These are phyloP conservation scores for Heterocephalus glaber DNA, from an alignment of 2,113 vertebrate species.

Conservation along the genomic window DNA sequence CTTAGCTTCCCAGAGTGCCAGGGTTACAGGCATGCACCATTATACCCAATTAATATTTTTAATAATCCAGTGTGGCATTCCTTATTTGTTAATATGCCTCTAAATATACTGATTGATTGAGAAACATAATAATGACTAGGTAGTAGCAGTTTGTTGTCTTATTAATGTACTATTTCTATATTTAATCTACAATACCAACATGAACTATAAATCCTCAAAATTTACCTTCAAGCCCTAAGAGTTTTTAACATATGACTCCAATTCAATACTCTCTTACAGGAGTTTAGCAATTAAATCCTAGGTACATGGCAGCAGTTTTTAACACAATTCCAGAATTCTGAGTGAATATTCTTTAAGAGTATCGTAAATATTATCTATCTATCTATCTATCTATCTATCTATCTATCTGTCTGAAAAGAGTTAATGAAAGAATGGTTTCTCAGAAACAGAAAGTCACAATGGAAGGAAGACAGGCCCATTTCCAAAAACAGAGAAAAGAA, in stretches of 20 bases:
- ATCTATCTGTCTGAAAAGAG: background rate
- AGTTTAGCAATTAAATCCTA: background rate
- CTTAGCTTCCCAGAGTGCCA: background rate
- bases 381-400: background rate
- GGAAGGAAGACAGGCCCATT: background rate
- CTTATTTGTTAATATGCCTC: background rate
- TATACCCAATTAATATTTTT: background rate
- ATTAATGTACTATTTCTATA: background rate
- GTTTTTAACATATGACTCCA: background rate
- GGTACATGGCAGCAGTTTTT: background rate
- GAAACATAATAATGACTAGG: background rate
- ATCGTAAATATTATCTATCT: background rate
- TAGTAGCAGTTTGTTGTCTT: background rate
- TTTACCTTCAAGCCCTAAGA: background rate
- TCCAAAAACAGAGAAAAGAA: background rate
- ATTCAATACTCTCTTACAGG: background rate
- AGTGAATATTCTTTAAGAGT: background rate
- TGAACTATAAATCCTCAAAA: background rate
- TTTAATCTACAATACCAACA: conserved; percentile 30
- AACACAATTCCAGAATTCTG: background rate
- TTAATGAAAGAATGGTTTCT: conserved; percentile 21
- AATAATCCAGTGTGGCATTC: background rate
- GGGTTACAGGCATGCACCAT: background rate
- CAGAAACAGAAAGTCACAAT: conserved; percentile 14
- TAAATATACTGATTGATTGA: background rate